These are phyloP conservation scores for Capromys pilorides DNA, from an alignment of 2,797 vertebrate species.

Conservation along the genomic window DNA sequence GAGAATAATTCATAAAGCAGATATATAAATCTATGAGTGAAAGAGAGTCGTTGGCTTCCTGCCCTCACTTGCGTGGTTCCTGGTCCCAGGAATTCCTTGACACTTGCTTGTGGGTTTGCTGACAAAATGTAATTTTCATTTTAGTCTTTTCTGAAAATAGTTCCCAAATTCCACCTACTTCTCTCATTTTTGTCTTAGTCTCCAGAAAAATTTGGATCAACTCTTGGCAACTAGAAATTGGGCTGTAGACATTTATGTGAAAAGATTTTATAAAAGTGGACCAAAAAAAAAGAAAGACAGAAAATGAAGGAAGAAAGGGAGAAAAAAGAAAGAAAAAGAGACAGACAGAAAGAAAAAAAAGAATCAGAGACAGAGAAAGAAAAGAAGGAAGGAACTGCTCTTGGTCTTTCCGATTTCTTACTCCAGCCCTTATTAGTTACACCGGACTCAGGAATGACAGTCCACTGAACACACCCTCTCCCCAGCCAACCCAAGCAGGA, in stretches of 20 bases:
- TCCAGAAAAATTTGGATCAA: background rate
- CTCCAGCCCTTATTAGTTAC: background rate
- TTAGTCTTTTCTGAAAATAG: background rate
- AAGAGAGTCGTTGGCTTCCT: background rate
- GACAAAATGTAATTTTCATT: slow-evolving; percentile 8
- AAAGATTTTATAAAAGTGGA: background rate
- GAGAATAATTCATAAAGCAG: background rate
- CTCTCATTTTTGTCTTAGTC: background rate
- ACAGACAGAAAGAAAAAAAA: background rate
- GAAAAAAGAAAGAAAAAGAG: no score
- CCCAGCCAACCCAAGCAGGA: no score
- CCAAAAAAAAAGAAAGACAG: background rate
- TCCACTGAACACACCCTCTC: no score
- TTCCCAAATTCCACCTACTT: background rate
- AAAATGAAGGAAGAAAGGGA: background rate
- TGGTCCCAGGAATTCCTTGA: background rate
- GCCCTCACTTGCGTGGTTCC: background rate
- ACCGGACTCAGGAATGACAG: background rate
- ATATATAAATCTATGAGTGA: background rate
- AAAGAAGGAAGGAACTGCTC: background rate
- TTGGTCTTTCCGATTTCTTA: background rate
- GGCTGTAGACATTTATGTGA: background rate
- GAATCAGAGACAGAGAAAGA: background rate
- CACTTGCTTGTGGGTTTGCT: background rate
- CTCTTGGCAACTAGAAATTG: background rate